phyloP scores from a whole-genome alignment of 2,888 invertebrate genomes.

The Luperina nickerlii region DNA sequence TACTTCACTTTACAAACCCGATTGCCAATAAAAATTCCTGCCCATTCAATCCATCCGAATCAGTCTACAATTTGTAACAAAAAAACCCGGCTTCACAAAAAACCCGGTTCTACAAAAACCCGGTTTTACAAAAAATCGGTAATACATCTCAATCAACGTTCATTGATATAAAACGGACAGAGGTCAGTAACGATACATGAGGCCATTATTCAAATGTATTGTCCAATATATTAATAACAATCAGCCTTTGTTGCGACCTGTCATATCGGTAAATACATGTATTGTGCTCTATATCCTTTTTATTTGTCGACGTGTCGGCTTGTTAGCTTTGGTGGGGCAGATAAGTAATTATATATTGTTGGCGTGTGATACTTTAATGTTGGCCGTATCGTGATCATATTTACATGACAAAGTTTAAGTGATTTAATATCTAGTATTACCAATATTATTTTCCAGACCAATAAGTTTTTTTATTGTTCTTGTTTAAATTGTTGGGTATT shows the following conservation, averaged over 20 bases:
- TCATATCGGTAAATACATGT: slow-evolving; percentile 18
- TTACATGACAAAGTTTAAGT: not conserved
- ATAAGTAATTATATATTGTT: not conserved
- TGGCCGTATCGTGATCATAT: not conserved
- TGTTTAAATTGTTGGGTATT: not conserved
- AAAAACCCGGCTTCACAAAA: not conserved
- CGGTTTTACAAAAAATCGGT: slow-evolving; percentile 13
- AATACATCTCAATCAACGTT: slow-evolving; percentile 49
- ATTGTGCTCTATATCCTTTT: slow-evolving; percentile 1
- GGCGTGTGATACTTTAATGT: not conserved
- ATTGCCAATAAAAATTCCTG: not conserved
- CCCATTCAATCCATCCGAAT: not conserved
- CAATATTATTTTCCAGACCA: not conserved
- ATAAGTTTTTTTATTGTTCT: too few relatives aligned
- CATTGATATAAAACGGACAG: slow-evolving; percentile 30
- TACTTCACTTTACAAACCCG: not conserved
- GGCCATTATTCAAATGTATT: slow-evolving; percentile 51
- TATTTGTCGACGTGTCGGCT: not conserved
- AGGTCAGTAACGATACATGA: slow-evolving; percentile 31
- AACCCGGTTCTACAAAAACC: not conserved
- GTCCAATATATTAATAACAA: slow-evolving; percentile 31
- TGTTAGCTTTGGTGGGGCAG: not conserved
- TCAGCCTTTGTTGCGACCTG: slow-evolving; percentile 35
- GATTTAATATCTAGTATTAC: not conserved
- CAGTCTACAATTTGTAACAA: slow-evolving; percentile 1